phyloP scores from a whole-genome alignment of 2,888 invertebrate genomes.

The Drosophila mulleri region DNA sequence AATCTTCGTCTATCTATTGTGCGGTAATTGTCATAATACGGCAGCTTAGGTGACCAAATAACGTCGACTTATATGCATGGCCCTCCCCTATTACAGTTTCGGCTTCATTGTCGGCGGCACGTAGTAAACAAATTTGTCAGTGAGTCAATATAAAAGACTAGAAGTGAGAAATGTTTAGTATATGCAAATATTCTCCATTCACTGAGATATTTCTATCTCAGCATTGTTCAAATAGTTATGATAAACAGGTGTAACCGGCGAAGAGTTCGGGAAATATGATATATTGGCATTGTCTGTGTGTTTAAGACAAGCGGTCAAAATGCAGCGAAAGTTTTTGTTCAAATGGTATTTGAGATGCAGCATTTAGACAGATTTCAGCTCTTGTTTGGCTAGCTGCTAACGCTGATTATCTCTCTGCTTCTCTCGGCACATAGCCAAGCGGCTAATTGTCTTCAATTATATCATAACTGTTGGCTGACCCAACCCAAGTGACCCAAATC shows the following conservation, averaged over 20 bases:
- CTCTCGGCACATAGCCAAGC: constrained; percentile 8
- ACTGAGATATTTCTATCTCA: background rate
- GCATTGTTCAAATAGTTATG: constrained; percentile 10
- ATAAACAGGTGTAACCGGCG: constrained; percentile 7
- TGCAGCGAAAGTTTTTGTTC: constrained; percentile 50
- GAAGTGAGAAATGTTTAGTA: constrained; percentile 31
- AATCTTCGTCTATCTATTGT: constrained; percentile 34
- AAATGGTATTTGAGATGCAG: constrained; percentile 2
- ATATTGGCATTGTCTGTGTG: constrained; percentile 33
- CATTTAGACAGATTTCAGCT: constrained; percentile 33
- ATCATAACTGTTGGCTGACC: constrained; percentile 79
- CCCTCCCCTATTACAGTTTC: constrained; percentile 23
- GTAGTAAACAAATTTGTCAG: constrained; percentile 67
- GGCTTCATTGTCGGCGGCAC: constrained; percentile 37
- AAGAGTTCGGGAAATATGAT: constrained; percentile 17
- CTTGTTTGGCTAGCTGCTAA: constrained; percentile 38
- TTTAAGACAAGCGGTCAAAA: constrained; percentile 16
- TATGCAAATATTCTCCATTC: constrained; percentile 48
- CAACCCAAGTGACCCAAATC: constrained; percentile 69
- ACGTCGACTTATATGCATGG: constrained; percentile 28
- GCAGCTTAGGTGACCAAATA: constrained; percentile 37
- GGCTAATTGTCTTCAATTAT: constrained; percentile 77
- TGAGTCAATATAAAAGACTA: constrained; percentile 28
- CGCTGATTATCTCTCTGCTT: constrained; percentile 41
- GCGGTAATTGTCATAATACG: constrained; percentile 60